Base-by-base conservation (phyloP, 2,888 invertebrate species). In the Napeogenes sylphis region DNA sequence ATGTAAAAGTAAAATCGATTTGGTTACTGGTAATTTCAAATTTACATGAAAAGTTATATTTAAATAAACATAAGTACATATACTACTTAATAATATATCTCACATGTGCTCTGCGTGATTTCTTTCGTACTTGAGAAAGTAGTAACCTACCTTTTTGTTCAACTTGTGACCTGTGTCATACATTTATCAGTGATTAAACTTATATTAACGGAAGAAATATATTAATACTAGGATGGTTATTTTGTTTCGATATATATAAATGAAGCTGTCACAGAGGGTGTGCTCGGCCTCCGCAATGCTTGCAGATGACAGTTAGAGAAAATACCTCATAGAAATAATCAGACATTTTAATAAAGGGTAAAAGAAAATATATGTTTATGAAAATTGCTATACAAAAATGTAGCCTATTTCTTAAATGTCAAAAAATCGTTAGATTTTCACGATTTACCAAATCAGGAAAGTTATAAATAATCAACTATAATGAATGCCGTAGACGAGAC, bases 71-170 rank as follows among this genome's bases (percentile, higher is more conserved):
- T 30, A 30, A 30, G 8, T 30, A 6, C 35, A 4, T 35, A 6
- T 35, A 35, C 21, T 21, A 5, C 4, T 35, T 5, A 35, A 38
- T 51, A 51, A 51, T 51, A 51, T 10, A 21, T 55, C 84, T 84
- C 78, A 88, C 88, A 75, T 72, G 13, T 78, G 79, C 64, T 79
- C 81, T 1, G 82, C 79, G 67, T 84, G 83, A 69, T 85, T 88
- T 32, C 58, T 83, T 81, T 2, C 89, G 79, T 90, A 89, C 63
- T 68, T 32, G 73, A 74, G 30, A 54, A 59, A 62, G 21, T 73
- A 77, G 0, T 66, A 65, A 70, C 73, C 75, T 45, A 75, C 61
- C 59, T 87, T 85, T 71, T 86, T 86, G 68, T 79, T 87, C 65
- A 88, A 71, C 83, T 87, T 85, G 70, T 84, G 83, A 75, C 83